Evolutionary conservation across 1,140 invertebrate species (phyloP).

Genomic region (Helicorthomorpha holstii): DNA sequence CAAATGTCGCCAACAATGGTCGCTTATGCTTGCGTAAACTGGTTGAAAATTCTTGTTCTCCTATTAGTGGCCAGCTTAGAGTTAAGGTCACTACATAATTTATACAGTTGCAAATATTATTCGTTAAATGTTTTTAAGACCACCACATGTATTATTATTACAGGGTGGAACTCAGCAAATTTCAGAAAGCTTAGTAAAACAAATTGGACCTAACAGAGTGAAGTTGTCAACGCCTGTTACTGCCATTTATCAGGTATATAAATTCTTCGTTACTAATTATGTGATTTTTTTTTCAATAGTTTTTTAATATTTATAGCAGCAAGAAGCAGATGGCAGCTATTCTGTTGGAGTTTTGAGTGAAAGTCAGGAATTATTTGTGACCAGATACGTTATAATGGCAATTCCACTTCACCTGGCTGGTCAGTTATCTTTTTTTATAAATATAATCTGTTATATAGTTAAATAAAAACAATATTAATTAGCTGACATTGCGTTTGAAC

Average conservation of each 20-base stretch:
- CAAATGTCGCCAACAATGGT: no score
- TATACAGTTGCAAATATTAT: no score
- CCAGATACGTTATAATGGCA: slow-evolving; percentile 1
- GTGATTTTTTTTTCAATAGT: not conserved
- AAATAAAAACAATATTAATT: slow-evolving; percentile 4
- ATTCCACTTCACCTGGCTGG: slow-evolving; percentile 6
- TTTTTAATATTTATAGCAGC: not conserved
- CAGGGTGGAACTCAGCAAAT: slow-evolving; percentile 30
- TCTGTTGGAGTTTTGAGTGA: slow-evolving; percentile 16
- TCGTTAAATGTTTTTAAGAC: no score
- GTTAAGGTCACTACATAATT: no score
- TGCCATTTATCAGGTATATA: slow-evolving; percentile 20
- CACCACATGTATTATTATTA: no score
- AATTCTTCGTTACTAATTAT: not conserved
- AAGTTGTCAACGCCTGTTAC: slow-evolving; percentile 20
- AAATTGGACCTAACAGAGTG: slow-evolving; percentile 20
- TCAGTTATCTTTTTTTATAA: slow-evolving; percentile 12
- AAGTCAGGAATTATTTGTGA: slow-evolving; percentile 14
- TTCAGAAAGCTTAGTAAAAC: slow-evolving; percentile 17
- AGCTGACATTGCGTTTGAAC: slow-evolving; percentile 22
- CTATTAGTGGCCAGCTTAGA: no score
- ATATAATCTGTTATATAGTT: slow-evolving; percentile 6
- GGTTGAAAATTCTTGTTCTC: no score
- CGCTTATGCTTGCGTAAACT: no score
- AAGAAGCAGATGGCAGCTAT: not conserved